phyloP scores from a whole-genome alignment of 2,113 vertebrate genomes.

The Atlantisia rogersi region DNA sequence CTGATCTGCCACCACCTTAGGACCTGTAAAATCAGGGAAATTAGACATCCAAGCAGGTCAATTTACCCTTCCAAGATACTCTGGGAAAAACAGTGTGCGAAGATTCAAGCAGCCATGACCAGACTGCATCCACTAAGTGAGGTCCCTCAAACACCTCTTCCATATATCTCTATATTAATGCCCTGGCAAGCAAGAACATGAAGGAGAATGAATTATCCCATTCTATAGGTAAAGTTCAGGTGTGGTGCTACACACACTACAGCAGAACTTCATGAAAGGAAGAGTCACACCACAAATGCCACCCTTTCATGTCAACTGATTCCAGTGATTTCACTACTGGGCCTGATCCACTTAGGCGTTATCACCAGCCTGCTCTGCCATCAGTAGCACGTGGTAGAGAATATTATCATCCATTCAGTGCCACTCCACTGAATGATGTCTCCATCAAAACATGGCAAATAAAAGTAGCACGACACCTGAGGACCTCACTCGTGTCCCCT shows the following conservation, averaged over 20 bases:
- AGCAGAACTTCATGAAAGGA: background rate
- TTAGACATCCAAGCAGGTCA: background rate
- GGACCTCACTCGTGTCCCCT: background rate
- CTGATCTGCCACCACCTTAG: background rate
- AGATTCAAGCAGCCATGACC: background rate
- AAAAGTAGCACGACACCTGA: background rate
- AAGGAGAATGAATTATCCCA: background rate
- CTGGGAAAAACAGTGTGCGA: background rate
- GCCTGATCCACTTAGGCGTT: background rate
- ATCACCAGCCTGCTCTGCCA: background rate
- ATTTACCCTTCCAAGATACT: background rate
- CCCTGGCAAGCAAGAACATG: background rate
- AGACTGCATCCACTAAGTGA: fast-evolving
- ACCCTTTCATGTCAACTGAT: background rate
- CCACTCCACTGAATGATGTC: background rate
- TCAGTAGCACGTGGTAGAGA: background rate
- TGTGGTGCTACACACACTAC: background rate
- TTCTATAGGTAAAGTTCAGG: background rate
- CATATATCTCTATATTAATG: background rate
- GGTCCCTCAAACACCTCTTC: background rate
- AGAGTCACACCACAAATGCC: background rate
- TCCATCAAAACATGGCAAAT: background rate
- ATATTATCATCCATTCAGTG: background rate
- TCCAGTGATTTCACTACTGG: background rate
- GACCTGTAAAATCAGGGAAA: background rate